These are phyloP conservation scores for Epizoanthus fatuus DNA, from an alignment of 92 coral and sea anemone species.

Conservation along the genomic window DNA sequence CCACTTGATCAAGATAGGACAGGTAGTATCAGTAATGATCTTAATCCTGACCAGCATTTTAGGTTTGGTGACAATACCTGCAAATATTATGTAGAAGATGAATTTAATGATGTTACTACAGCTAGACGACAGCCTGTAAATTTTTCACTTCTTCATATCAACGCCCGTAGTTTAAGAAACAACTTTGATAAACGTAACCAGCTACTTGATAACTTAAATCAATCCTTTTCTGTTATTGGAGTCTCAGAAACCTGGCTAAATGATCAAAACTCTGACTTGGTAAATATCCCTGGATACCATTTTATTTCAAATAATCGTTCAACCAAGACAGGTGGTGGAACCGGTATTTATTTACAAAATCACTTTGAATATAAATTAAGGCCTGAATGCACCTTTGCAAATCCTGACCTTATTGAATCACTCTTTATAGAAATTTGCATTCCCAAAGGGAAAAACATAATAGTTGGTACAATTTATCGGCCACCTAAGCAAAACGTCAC, in stretches of 20 bases:
- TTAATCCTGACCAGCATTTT: conserved; percentile 24
- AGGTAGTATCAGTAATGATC: not conserved
- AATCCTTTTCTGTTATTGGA: conserved; percentile 45
- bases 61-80: too few relatives aligned
- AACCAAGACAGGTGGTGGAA: conserved; percentile 42
- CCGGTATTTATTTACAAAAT: conserved; percentile 36
- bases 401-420: not conserved
- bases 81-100: too few relatives aligned
- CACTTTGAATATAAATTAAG: conserved; percentile 2
- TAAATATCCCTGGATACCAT: too few relatives aligned
- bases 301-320: too few relatives aligned
- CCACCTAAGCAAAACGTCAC: not conserved
- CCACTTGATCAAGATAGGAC: not conserved
- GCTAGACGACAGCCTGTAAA: too few relatives aligned
- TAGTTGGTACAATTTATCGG: not conserved
- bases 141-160: too few relatives aligned
- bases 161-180: too few relatives aligned
- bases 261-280: not conserved
- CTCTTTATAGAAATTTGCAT: not conserved
- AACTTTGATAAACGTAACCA: too few relatives aligned
- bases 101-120: too few relatives aligned
- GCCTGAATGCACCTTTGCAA: not conserved
- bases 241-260: too few relatives aligned
- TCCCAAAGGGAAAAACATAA: not conserved
- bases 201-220: conserved; percentile 24